Base-by-base conservation (phyloP, 92 coral and sea anemone genomes). In the Ricordea florida region DNA sequence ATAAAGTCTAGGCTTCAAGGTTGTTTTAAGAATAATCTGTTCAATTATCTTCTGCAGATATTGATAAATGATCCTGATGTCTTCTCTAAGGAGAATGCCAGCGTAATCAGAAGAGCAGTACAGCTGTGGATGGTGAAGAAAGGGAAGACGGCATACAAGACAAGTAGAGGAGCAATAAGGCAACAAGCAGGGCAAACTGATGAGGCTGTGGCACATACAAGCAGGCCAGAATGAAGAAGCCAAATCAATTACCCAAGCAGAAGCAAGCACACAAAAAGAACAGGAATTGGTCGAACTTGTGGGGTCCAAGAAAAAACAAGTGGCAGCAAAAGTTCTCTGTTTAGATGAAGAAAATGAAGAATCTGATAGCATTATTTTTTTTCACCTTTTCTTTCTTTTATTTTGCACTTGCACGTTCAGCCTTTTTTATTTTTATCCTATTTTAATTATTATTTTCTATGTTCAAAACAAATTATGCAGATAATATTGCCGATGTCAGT, bases 91-190 rank as follows among this genome's bases (percentile, higher is more conserved):
- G 77, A 78, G 68, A 36, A 51, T 13, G 69, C 66, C 11, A 38
- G 44, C 16, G 29, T 78, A 1, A 78, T 78, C 65, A 53, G 10
- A 66, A 25, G 59, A 56, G 84, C 84, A n/a, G 84, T 41, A 7
- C 42, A 78, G 28, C 60, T 78, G 10, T 78, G 69, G 84, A 49
- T 67, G 66, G 66, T 16, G 7, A 78, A 78, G 78, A 78, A 78
- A 44, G 6, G 78, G 51, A 66, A 66, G 38, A 78, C 56, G 74
- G 47, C 84, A 22, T 31, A 14, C 34, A 68, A 57, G 71, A 67
- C 59, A 49, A 62, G 70, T 42, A 27, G 53, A 32, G 74, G 55
- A 67, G 66, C 64, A 41, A 40, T 17, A 66, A 45, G 42, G 30
- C 46, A 56, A 78, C 65, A 46, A 60, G 77, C 53, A 42, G 84